A percentile compares a stretch with the other conserved stretches of the same genome.
phyloP scores from a whole-genome alignment of 2,797 vertebrate genomes.

The Helarctos malayanus region DNA sequence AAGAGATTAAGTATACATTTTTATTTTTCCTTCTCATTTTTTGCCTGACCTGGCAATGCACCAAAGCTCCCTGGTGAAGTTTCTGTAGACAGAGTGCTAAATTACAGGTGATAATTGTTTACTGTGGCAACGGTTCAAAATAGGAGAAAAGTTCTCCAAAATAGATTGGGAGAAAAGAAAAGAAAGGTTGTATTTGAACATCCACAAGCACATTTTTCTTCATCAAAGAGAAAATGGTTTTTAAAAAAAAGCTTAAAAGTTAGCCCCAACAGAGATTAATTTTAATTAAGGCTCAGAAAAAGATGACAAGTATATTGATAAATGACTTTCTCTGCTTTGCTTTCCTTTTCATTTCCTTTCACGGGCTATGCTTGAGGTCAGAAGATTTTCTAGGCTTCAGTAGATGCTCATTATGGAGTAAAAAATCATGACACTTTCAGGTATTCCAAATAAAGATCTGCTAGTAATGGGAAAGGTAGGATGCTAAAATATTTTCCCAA shows the following conservation, averaged over 20 bases:
- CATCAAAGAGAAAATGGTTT: slow-evolving; percentile 73
- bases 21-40: background rate
- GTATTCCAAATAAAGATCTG: background rate
- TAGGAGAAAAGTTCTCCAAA: slow-evolving; percentile 45
- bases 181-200: slow-evolving; percentile 68
- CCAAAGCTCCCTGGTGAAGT: background rate
- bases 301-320: slow-evolving; percentile 63
- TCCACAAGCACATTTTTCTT: slow-evolving; percentile 77
- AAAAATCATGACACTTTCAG: background rate
- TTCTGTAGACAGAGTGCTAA: background rate
- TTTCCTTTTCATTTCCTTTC: slow-evolving; percentile 67
- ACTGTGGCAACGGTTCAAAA: slow-evolving; percentile 32
- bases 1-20: background rate
- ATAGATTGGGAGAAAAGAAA: slow-evolving; percentile 28
- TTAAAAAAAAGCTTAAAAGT: slow-evolving; percentile 68
- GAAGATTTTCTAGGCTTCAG: slow-evolving; percentile 52
- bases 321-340: slow-evolving; percentile 45
- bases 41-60: background rate
- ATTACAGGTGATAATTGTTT: slow-evolving; percentile 58
- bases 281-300: slow-evolving; percentile 78
- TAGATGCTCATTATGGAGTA: slow-evolving; percentile 38
- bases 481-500: background rate
- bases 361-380: background rate
- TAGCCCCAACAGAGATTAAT: slow-evolving; percentile 80
- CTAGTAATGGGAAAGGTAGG: background rate